Evolutionary conservation across 2,797 vertebrate genomes (phyloP).

Genomic region (Adrianichthys oophorus): DNA sequence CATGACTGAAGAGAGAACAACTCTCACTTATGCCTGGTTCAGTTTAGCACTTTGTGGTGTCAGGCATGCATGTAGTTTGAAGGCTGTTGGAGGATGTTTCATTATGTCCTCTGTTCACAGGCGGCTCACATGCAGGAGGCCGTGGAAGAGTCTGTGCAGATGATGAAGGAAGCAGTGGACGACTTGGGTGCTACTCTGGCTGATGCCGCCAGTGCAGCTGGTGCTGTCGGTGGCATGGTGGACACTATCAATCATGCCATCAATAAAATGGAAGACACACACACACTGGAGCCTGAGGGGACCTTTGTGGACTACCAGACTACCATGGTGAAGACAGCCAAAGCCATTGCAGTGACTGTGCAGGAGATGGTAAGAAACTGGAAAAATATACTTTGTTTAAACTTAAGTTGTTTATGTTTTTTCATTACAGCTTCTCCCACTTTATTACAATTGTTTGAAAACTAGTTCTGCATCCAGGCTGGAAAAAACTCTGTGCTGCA

Average conservation of each 20-base stretch:
- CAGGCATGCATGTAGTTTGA: neutral
- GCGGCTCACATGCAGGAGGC: conserved; percentile 95
- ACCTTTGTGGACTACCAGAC: conserved; percentile 99
- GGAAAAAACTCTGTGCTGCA: too few species aligned
- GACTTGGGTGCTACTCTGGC: conserved; percentile 91
- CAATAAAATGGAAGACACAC: conserved; percentile 91
- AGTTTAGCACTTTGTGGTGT: neutral
- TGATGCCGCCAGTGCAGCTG: conserved; percentile 91
- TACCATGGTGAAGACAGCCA: conserved; percentile 97
- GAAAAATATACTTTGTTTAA: too few species aligned
- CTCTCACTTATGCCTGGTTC: too few species aligned
- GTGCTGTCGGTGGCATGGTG: conserved; percentile 96
- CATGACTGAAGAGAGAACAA: too few species aligned
- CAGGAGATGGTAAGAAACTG: conserved; percentile 90
- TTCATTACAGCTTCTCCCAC: too few species aligned
- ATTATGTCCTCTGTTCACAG: conserved; percentile 62
- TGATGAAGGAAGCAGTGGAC: conserved; percentile 98
- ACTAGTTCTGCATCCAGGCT: too few species aligned
- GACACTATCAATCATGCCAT: conserved; percentile 94
- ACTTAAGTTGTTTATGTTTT: neutral
- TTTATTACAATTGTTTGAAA: too few species aligned
- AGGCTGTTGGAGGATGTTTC: neutral
- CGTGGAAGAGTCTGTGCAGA: conserved; percentile 94
- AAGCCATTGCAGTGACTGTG: conserved; percentile 95
- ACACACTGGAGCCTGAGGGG: conserved; percentile 87